A percentile compares a stretch with the other conserved stretches of the same genome.
Conservation (phyloP, 2,113 vertebrate species). For the Anseranas semipalmata region DNA sequence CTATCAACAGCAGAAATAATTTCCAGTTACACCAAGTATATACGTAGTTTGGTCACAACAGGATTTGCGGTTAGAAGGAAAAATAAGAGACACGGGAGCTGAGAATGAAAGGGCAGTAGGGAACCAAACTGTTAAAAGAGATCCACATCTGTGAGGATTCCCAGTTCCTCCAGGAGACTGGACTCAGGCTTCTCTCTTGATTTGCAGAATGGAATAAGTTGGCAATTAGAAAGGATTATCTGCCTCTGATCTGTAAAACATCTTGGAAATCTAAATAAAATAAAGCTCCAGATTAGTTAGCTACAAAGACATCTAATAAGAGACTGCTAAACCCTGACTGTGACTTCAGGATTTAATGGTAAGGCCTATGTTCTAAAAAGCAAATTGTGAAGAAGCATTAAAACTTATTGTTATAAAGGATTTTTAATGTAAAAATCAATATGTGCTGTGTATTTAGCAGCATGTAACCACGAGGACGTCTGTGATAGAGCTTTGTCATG, state of each 20-base stretch:
- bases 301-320: conserved; percentile 33
- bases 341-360: conserved; percentile 33
- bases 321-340: conserved; percentile 34
- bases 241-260: conserved; percentile 46
- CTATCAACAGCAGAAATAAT: conserved; percentile 74
- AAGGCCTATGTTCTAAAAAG: neutral
- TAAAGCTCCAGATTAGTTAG: conserved; percentile 44
- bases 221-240: conserved; percentile 55
- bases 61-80: conserved; percentile 12
- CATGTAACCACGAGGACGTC: neutral
- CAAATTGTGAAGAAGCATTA: conserved; percentile 30
- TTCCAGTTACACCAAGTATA: conserved; percentile 68
- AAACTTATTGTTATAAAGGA: conserved; percentile 36
- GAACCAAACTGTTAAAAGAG: neutral
- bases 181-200: conserved; percentile 27
- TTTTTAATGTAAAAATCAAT: conserved; percentile 64
- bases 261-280: conserved; percentile 38
- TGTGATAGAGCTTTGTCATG: conserved; percentile 42
- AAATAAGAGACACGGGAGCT: conserved; percentile 19
- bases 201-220: conserved; percentile 11
- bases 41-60: conserved; percentile 54
- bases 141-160: conserved; percentile 17
- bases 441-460: conserved; percentile 44
- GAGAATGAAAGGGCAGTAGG: conserved; percentile 27
- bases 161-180: neutral